Evolutionary conservation across 1,140 invertebrate species (phyloP).

Genomic region (Drosophila chauvacae): DNA sequence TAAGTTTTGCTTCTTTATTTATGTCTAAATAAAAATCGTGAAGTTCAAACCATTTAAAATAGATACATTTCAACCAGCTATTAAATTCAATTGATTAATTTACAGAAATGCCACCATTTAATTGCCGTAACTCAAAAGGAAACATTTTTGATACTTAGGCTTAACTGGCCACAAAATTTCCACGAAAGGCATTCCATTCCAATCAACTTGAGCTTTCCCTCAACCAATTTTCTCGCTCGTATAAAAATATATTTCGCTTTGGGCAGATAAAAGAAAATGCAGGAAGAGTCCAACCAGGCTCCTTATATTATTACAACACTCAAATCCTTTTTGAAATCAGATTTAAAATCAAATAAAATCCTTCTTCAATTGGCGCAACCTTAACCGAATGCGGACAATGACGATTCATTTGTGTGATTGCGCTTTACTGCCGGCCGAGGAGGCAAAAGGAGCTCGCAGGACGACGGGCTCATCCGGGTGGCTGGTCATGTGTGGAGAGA

Average conservation of each 20-base stretch:
- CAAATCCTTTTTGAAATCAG: conserved; percentile 60
- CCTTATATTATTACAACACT: conserved; percentile 24
- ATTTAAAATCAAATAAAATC: conserved; percentile 75
- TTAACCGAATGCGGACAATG: conserved; percentile 29
- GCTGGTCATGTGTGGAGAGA: neutral
- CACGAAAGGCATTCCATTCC: conserved; percentile 28
- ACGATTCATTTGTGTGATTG: conserved; percentile 47
- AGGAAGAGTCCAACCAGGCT: conserved; percentile 6
- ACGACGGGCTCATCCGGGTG: conserved; percentile 8
- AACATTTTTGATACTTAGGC: conserved; percentile 9
- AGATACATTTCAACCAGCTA: neutral
- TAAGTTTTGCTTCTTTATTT: neutral
- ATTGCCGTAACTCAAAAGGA: conserved; percentile 19
- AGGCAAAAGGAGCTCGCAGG: conserved; percentile 30
- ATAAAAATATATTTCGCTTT: conserved; percentile 49
- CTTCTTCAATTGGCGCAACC: conserved; percentile 43
- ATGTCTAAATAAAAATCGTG: neutral
- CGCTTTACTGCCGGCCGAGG: conserved; percentile 27
- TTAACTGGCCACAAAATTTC: conserved; percentile 16
- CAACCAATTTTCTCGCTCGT: conserved; percentile 19
- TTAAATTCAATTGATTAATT: conserved; percentile 17
- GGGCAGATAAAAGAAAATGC: conserved; percentile 52
- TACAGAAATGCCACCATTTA: conserved; percentile 5
- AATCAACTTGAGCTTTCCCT: conserved; percentile 28
- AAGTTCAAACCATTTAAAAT: no score